Base-by-base conservation (phyloP, 2,888 invertebrate species). In the Noctua fimbriata region DNA sequence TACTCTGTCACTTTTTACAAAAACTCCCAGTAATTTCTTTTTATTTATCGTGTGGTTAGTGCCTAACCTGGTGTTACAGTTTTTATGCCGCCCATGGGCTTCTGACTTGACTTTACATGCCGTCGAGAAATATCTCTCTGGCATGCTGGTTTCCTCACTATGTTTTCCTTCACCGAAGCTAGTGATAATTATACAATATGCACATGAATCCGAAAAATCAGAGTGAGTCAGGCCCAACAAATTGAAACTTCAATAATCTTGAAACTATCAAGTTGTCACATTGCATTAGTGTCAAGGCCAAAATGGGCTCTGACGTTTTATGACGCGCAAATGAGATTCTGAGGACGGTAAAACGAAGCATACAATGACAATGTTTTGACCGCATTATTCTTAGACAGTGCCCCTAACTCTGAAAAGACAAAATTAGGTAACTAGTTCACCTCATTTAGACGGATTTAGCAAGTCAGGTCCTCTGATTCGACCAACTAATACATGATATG, bases 401-500 rank as follows among this genome's bases (percentile, higher is more conserved):
- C 7, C 63, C 9, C 18, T 60, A 18, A 18, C 28, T 1, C 36
- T 65, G 21, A 65, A 58, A 78, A 28, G 1, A 24, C 41, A 60
- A 24, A 78, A 65, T 2, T 28, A 44, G 21, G 6, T 24, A 6
- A 73, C 32, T 21, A 28, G 32, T 60, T 63, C 44, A 82, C 18
- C 7, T 5, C 10, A 1, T 16, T 16, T 70, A 12, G 9, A 9
- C 21, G 14, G 49, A 2, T 74, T 66, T 18, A 28, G 12, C 41
- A 55, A 58, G 44, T 32, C 32, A 73, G 44, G 44, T 28, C 10
- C 41, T 47, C 49, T n/a, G 28, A 47, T 28, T 60, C 41, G 63
- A 47, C 36, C 66, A 69, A 75, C 12, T 32, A 47, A 75, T 36
- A 67, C 47, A 83, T 14, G 49, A 44, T 63, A 32, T 55, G 16